Conservation (phyloP, 1,140 invertebrate genomes). For the Hycleus phaleratus region DNA sequence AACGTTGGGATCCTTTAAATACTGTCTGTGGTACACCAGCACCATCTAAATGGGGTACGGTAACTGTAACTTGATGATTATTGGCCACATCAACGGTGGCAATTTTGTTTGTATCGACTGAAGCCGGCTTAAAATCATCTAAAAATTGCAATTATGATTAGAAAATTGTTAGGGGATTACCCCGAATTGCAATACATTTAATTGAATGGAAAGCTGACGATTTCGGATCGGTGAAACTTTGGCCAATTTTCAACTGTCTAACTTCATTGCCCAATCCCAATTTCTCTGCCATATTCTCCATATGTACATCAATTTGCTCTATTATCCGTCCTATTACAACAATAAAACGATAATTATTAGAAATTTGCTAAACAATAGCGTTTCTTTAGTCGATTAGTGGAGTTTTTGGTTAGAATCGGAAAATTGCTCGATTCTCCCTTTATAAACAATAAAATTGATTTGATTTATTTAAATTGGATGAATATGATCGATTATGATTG, state of each 20-base stretch:
- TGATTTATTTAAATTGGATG: too few species aligned
- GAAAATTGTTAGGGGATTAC: background rate
- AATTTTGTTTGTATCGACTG: slow-evolving; percentile 84
- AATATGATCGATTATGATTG: too few species aligned
- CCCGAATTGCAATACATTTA: slow-evolving; percentile 62
- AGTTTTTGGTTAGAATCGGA: slow-evolving; percentile 7
- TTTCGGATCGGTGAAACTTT: slow-evolving; percentile 67
- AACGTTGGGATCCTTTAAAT: slow-evolving; percentile 86
- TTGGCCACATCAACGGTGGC: slow-evolving; percentile 80
- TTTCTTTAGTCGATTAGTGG: too few species aligned
- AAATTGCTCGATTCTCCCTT: too few species aligned
- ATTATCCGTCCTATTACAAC: too few species aligned
- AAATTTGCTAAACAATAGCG: background rate
- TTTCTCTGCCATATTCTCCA: slow-evolving; percentile 58
- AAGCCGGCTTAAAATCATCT: slow-evolving; percentile 98
- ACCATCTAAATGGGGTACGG: slow-evolving; percentile 86
- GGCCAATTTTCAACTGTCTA: slow-evolving; percentile 73
- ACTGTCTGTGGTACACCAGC: slow-evolving; percentile 83
- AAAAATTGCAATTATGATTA: slow-evolving; percentile 34
- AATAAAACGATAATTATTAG: background rate
- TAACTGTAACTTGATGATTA: slow-evolving; percentile 85
- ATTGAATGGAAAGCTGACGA: slow-evolving; percentile 73
- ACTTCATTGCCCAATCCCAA: slow-evolving; percentile 67
- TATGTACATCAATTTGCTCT: background rate
- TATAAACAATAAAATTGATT: too few species aligned